Base-by-base conservation (phyloP, 2,888 invertebrate genomes). In the Drosophila pseudotakahashii region DNA sequence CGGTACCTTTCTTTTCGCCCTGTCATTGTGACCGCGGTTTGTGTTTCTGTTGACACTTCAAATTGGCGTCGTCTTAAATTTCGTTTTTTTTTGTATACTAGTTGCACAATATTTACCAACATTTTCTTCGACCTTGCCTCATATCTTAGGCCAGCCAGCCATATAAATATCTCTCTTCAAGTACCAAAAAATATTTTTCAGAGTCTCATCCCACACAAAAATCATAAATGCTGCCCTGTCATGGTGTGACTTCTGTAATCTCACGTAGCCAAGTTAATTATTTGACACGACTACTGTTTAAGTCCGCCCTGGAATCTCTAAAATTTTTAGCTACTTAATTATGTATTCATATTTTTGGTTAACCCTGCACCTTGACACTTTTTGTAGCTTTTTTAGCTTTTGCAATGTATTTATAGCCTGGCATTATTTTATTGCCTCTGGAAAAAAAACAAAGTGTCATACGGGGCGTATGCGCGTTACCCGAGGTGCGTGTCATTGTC, bases 281-380 rank as follows among this genome's bases (percentile, higher is more conserved):
- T 81, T 78, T 73, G 62, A 42, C 62, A 55, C 30, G 54, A 64
- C 71, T 59, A 69, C 69, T 51, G 78, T 64, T 78, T 52, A 75
- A 54, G 55, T 13, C 37, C 44, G 48, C 67, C 52, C 69, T 45
- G 59, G 47, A 74, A 63, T 60, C 69, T 53, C 75, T 60, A 39
- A 48, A 16, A 51, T 26, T 61, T 60, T 7, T n/a, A 32, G 51
- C 62, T 7, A 1, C 5, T 41, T 53, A 52, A 58, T 62, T 53
- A 48, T 64, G 53, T 57, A 63, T 67, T 47, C 54, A 73, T 63
- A 48, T 70, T 80, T 80, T 58, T 58, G 63, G 63, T 7, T 66
- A 52, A 41, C 64, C 55, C 48, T 59, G 68, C 73, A 74, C 81
- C 81, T 81, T 81, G 81, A 84, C 81, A 81, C 81, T 67, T 74